phyloP scores from a whole-genome alignment of 1,140 invertebrate species.

The Propsilocerus akamusi region DNA sequence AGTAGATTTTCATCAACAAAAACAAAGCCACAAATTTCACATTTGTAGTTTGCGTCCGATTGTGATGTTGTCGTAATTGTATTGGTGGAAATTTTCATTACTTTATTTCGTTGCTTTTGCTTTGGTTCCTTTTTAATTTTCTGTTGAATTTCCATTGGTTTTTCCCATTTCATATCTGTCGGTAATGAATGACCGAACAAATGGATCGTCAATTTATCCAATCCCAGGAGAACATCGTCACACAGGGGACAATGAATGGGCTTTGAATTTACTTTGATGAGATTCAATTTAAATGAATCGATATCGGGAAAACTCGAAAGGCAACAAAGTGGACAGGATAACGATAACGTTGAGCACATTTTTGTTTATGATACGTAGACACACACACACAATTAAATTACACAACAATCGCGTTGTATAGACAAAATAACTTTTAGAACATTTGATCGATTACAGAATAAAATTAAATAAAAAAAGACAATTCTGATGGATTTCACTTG shows the following conservation, averaged over 20 bases:
- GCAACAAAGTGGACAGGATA: slow-evolving; percentile 56
- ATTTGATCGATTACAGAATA: no score
- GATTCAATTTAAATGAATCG: slow-evolving; percentile 43
- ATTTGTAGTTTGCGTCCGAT: slow-evolving; percentile 17
- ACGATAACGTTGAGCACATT: slow-evolving; percentile 41
- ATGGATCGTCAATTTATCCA: slow-evolving; percentile 73
- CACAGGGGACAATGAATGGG: slow-evolving; percentile 57
- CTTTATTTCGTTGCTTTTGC: slow-evolving; percentile 12
- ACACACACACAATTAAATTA: no score
- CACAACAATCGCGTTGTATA: no score
- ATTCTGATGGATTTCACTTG: no score
- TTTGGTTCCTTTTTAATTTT: slow-evolving; percentile 6
- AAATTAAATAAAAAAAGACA: no score
- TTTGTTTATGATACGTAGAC: no score
- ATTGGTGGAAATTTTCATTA: slow-evolving; percentile 19
- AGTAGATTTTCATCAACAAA: slow-evolving; percentile 50
- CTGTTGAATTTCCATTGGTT: slow-evolving; percentile 4
- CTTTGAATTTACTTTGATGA: slow-evolving; percentile 54
- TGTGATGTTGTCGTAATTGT: slow-evolving; percentile 12
- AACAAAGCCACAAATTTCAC: slow-evolving; percentile 48
- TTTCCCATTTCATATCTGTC: slow-evolving; percentile 2
- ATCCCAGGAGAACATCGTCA: slow-evolving; percentile 46
- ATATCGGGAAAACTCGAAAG: slow-evolving; percentile 47
- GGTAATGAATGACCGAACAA: slow-evolving; percentile 47
- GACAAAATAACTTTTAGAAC: no score